These are phyloP conservation scores for Orientallactaga sibirica DNA, from an alignment of 2,797 vertebrate genomes.

Conservation along the genomic window DNA sequence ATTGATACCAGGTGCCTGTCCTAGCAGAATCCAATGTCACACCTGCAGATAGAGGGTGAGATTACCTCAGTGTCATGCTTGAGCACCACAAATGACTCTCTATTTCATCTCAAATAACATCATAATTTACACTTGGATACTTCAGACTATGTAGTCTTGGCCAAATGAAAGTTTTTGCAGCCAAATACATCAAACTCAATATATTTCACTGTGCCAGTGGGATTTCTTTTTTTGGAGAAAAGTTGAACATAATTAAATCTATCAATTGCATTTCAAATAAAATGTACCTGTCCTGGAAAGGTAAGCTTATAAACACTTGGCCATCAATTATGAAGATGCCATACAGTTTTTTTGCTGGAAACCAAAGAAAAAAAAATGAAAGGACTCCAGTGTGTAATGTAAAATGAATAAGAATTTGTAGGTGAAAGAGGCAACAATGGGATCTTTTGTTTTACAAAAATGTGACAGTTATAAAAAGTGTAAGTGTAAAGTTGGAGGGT, in stretches of 20 bases:
- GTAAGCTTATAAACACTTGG: conserved; percentile 72
- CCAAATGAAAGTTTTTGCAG: conserved; percentile 86
- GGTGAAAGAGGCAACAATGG: conserved; percentile 63
- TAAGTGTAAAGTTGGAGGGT: conserved; percentile 43
- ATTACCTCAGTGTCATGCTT: conserved; percentile 86
- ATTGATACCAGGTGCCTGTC: conserved; percentile 88
- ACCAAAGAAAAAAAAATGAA: conserved; percentile 60
- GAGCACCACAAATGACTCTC: conserved; percentile 87
- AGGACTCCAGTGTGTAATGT: conserved; percentile 17
- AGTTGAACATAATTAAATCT: conserved; percentile 82
- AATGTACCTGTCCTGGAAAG: conserved; percentile 72
- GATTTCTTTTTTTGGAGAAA: conserved; percentile 83
- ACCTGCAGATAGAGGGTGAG: conserved; percentile 88
- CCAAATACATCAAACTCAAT: conserved; percentile 88
- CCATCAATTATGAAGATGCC: conserved; percentile 78
- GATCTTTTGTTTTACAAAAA: conserved; percentile 73
- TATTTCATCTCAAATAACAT: conserved; percentile 88
- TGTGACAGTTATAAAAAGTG: conserved; percentile 60
- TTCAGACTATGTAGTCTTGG: conserved; percentile 85
- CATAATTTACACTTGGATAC: conserved; percentile 88
- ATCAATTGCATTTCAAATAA: conserved; percentile 82
- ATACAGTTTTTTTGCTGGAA: conserved; percentile 3
- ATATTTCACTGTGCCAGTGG: conserved; percentile 83
- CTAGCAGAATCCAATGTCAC: conserved; percentile 86
- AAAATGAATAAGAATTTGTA: conserved; percentile 25